These are phyloP conservation scores for Chlorops oryzae DNA, from an alignment of 1,140 invertebrate species.

Conservation along the genomic window DNA sequence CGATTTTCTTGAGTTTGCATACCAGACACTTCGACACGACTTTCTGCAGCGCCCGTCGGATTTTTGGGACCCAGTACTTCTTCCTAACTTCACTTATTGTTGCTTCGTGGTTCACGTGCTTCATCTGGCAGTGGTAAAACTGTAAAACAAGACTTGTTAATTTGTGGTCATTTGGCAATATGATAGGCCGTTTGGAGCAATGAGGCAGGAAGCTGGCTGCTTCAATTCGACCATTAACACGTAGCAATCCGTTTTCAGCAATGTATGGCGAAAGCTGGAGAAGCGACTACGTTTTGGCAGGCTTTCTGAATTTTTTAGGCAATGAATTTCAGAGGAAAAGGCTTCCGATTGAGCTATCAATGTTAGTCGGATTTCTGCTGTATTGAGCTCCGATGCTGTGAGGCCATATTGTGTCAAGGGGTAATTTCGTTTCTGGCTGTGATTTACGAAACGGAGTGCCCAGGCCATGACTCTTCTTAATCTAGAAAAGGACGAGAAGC, in stretches of 20 bases:
- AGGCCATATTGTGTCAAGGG: background rate
- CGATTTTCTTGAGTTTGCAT: too few relatives aligned
- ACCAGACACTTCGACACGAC: too few relatives aligned
- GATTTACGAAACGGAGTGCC: slow-evolving; percentile 2
- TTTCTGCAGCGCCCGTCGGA: too few relatives aligned
- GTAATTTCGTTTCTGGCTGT: background rate
- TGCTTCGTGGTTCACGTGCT: too few relatives aligned
- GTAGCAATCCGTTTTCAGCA: background rate
- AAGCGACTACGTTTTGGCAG: too few relatives aligned
- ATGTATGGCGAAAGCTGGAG: slow-evolving; percentile 1
- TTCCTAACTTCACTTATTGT: too few relatives aligned
- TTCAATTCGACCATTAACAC: slow-evolving; percentile 5
- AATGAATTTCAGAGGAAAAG: background rate
- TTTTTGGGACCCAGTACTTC: too few relatives aligned
- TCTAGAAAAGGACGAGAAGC: too few relatives aligned
- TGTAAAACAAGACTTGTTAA: too few relatives aligned
- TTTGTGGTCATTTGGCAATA: slow-evolving; percentile 4
- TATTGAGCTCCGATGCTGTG: background rate
- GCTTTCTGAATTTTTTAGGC: background rate
- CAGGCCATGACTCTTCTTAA: too few relatives aligned
- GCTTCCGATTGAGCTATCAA: background rate
- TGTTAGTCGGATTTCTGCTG: background rate
- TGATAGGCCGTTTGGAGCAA: background rate
- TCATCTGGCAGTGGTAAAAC: too few relatives aligned
- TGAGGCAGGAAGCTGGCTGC: background rate